phyloP scores from a whole-genome alignment of 2,797 vertebrate genomes.

The Melanotaenia pygmaea region DNA sequence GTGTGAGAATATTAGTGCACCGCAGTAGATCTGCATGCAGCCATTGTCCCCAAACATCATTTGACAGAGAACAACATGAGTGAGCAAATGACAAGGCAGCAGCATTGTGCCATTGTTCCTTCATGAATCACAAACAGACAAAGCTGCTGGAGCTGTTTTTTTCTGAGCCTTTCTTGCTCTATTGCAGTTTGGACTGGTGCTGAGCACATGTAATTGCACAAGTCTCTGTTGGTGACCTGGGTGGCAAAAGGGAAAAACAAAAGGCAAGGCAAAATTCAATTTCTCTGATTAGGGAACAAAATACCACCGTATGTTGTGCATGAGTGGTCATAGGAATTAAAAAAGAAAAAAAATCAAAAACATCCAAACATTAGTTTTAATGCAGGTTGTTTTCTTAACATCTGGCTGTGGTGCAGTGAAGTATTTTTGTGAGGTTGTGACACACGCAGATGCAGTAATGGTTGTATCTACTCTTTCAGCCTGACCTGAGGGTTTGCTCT shows the following conservation, averaged over 20 bases:
- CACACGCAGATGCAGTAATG: constrained; percentile 53
- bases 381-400: constrained; percentile 16
- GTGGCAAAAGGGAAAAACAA: constrained; percentile 48
- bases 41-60: constrained; percentile 40
- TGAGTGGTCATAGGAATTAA: not conserved
- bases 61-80: constrained; percentile 45
- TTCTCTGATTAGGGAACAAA: constrained; percentile 38
- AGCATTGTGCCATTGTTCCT: constrained; percentile 50
- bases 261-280: constrained; percentile 21
- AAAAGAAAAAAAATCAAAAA: constrained; percentile 35
- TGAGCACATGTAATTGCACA: constrained; percentile 77
- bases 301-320: not conserved
- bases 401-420: constrained; percentile 36
- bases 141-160: constrained; percentile 23
- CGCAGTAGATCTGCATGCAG: constrained; percentile 32
- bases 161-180: constrained; percentile 34
- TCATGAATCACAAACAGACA: constrained; percentile 46
- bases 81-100: constrained; percentile 51
- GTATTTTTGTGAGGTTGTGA: constrained; percentile 60
- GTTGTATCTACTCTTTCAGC: constrained; percentile 61
- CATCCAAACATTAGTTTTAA: constrained; percentile 14
- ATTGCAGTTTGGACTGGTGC: constrained; percentile 55
- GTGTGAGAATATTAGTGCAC: constrained; percentile 23
- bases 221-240: constrained; percentile 51
- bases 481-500: constrained; percentile 52